phyloP scores from a whole-genome alignment of 1,140 invertebrate genomes.

The Myzus persicae region DNA sequence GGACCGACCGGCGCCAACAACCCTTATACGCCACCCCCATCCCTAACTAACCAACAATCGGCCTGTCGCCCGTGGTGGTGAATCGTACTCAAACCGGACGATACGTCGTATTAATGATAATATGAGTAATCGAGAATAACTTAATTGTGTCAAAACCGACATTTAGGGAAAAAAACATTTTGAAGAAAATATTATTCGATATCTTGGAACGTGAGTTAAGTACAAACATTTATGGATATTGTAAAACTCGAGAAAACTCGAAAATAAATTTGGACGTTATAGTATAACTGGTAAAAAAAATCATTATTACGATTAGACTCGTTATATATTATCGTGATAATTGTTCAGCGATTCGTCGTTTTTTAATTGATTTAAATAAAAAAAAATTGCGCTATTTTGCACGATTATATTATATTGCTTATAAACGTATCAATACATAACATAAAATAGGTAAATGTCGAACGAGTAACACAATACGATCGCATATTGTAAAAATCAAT shows the following conservation, averaged over 20 bases:
- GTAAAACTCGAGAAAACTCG: not conserved
- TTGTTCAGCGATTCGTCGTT: too few relatives aligned
- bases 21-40: not conserved
- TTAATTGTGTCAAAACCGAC: not conserved
- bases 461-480: too few relatives aligned
- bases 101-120: not conserved
- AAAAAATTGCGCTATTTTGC: too few relatives aligned
- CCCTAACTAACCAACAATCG: not conserved
- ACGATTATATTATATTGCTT: too few relatives aligned
- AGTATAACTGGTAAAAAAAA: not conserved
- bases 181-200: not conserved
- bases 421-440: too few relatives aligned
- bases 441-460: too few relatives aligned
- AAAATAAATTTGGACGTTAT: not conserved
- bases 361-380: too few relatives aligned
- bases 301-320: too few relatives aligned
- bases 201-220: not conserved
- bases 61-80: not conserved
- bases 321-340: too few relatives aligned
- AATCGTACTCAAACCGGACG: not conserved
- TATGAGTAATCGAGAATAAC: not conserved
- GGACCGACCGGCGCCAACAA: not conserved
- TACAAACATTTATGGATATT: not conserved
- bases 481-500: too few relatives aligned
- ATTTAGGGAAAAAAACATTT: not conserved